Conservation (phyloP, 2,888 invertebrate genomes). For the Helobdella robusta region DNA sequence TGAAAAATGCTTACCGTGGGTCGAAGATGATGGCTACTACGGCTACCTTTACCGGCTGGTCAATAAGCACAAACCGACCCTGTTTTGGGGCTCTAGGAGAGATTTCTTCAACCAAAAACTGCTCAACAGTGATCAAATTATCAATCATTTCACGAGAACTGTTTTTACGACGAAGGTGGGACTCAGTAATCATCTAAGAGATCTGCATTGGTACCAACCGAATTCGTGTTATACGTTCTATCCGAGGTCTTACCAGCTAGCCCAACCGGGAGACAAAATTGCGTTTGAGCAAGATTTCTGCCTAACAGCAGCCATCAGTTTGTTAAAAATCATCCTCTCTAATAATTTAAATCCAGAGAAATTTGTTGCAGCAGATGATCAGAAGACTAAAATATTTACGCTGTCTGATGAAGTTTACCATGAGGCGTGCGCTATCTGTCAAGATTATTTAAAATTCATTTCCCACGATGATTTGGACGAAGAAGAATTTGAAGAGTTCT, state of each 20-base stretch:
- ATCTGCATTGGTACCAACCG: slow-evolving; percentile 8
- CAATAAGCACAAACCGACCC: slow-evolving; percentile 54
- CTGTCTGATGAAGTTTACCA: slow-evolving; percentile 59
- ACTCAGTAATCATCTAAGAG: slow-evolving; percentile 5
- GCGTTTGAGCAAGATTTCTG: slow-evolving; percentile 60
- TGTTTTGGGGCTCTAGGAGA: slow-evolving; percentile 75
- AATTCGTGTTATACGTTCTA: slow-evolving; percentile 3
- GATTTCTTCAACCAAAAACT: slow-evolving; percentile 63
- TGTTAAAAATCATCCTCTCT: slow-evolving; percentile 65
- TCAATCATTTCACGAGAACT: slow-evolving; percentile 73
- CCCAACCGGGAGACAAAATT: slow-evolving; percentile 5
- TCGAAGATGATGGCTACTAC: slow-evolving; percentile 50
- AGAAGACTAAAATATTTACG: slow-evolving; percentile 36
- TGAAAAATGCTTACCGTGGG: slow-evolving; percentile 43
- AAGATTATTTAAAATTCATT: slow-evolving; percentile 60
- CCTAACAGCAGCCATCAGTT: slow-evolving; percentile 73
- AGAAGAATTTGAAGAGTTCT: slow-evolving; percentile 40
- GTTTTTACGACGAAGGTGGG: slow-evolving; percentile 77
- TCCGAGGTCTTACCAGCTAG: slow-evolving; percentile 13
- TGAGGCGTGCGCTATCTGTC: slow-evolving; percentile 49
- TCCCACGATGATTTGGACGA: slow-evolving; percentile 64
- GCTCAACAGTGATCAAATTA: slow-evolving; percentile 60
- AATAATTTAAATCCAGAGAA: background rate
- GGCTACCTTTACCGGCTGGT: slow-evolving; percentile 47
- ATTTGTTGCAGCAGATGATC: background rate